Base-by-base conservation (phyloP, 2,113 vertebrate species). In the Morone saxatilis region DNA sequence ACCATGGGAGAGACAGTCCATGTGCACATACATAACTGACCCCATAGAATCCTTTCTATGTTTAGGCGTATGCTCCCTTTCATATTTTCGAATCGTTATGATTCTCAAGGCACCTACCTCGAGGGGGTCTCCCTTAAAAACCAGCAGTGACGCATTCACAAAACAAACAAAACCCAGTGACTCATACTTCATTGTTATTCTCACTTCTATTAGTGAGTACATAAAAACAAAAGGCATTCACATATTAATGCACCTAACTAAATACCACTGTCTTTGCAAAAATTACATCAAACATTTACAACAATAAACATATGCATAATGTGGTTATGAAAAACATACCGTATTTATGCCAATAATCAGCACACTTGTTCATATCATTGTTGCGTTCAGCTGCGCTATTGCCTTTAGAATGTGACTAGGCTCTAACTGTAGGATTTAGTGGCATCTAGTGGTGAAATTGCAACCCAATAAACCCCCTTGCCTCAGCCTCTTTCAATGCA, bases 131-230 rank as follows among this genome's bases (percentile, higher is more conserved):
- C 45, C 57, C 16, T 61, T 70, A 70, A 61, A 60, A 67, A 60
- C 20, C 45, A 54, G 45, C 38, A 6, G n/a, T 45, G 68, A 80
- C 50, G 16, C 68, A 71, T 6, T 17, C 7, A 5, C 45, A 70
- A 40, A 38, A 48, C 45, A 43, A 80, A 71, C 45, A 43, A 80
- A 71, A 56, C 56, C 45, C 59, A 19, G 78, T 75, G 71, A 67
- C 31, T 75, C 79, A 74, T 69, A 8, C 80, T 50, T 50, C 71
- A 68, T 60, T 68, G 36, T 53, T 53, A 60, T 70, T 65, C 80
- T 76, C 19, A 69, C 63, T 59, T 50, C 62, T 47, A 40, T 65
- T 7, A n/a, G n/a, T n/a, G n/a, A 53, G 7, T 20, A 7, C 51
- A 14, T 5, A 53, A 9, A 20, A 9, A 53, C 51, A 53, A 20